Percentiles rank a stretch among this genome's conserved stretches.
Conservation (phyloP, 2,888 invertebrate genomes). For the Rhamnusium bicolor region DNA sequence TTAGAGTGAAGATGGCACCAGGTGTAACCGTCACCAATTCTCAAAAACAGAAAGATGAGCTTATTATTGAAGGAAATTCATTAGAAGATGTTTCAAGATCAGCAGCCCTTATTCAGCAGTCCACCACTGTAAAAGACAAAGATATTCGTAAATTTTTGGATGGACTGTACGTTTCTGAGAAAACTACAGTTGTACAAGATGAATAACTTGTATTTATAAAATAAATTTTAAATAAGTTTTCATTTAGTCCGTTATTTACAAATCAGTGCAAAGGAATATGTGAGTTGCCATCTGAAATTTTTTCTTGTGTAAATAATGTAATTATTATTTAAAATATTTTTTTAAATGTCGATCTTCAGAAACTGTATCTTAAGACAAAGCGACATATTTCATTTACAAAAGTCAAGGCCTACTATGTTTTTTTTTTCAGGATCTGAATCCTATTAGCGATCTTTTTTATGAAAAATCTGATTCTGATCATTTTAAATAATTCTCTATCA, state of each 20-base stretch:
- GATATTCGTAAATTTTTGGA: conserved; percentile 99
- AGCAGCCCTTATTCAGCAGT: conserved; percentile 99
- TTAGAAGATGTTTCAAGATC: conserved; percentile 98
- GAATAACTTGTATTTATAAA: conserved; percentile 69
- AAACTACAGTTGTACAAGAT: conserved; percentile 91
- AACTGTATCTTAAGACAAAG: too few relatives aligned
- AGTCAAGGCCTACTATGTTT: too few relatives aligned
- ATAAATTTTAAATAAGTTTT: conserved; percentile 44
- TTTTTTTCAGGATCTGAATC: too few relatives aligned
- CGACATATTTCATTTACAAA: too few relatives aligned
- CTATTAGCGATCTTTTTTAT: too few relatives aligned
- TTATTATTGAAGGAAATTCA: conserved; percentile 94
- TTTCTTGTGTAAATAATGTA: too few relatives aligned
- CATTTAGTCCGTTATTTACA: not conserved
- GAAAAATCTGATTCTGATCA: too few relatives aligned
- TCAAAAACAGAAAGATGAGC: conserved; percentile 96
- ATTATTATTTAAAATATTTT: too few relatives aligned
- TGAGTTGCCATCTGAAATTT: too few relatives aligned
- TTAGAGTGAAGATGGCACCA: conserved; percentile 91
- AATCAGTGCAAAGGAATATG: not conserved
- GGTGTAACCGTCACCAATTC: conserved; percentile 96
- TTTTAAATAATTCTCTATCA: too few relatives aligned
- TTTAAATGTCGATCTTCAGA: too few relatives aligned
- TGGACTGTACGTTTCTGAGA: conserved; percentile 99
- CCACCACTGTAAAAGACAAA: conserved; percentile 98